Evolutionary conservation across 1,140 invertebrate species (phyloP), one percentile per base, ranked within the genome.

Genomic region (Nomia melanderi): DNA sequence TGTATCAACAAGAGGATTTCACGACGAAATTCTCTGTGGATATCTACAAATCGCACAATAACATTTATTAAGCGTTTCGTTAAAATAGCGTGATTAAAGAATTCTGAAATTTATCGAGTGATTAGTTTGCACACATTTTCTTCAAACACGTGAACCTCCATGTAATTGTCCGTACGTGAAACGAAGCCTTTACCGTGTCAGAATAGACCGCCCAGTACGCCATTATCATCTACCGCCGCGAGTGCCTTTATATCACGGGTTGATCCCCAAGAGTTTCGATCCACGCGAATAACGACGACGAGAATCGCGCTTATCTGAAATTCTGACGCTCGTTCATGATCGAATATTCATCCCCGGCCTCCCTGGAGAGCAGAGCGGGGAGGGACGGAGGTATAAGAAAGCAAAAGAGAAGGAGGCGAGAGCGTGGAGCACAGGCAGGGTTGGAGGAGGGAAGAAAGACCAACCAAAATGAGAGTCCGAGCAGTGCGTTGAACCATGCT

Each of bases 401-500:
- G 27, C 62, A 36, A 67, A 41, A 41, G 54, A 56, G 9, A 77
- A 70, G 50, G 17, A 66, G 71, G 56, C 8, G 47, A 70, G 71
- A 3, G 33, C 27, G 25, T 17, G 50, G 6, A 59, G 27, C 25
- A 54, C 23, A 44, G 12, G 63, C 29, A 23, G 47, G 47, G 59
- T 56, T 33, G n/a, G 12, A 57, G 60, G 57, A 56, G 76, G 29
- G 71, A 59, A 73, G 50, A 76, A 64, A 36, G 66, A 69, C 47
- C 20, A 76, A 64, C 60, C 57, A 72, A 69, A 82, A 82, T 80
- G 54, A 84, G 70, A 79, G 69, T 64, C 83, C 36, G 39, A 77
- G 54, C 50, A 60, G 82, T 85, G 75, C 79, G 63, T 85, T 86
- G 84, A 89, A 85, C 72, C 79, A 82, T 63, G 73, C 70, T 27